phyloP scores from a whole-genome alignment of 1,140 invertebrate genomes.

The Micrasema longulum region DNA sequence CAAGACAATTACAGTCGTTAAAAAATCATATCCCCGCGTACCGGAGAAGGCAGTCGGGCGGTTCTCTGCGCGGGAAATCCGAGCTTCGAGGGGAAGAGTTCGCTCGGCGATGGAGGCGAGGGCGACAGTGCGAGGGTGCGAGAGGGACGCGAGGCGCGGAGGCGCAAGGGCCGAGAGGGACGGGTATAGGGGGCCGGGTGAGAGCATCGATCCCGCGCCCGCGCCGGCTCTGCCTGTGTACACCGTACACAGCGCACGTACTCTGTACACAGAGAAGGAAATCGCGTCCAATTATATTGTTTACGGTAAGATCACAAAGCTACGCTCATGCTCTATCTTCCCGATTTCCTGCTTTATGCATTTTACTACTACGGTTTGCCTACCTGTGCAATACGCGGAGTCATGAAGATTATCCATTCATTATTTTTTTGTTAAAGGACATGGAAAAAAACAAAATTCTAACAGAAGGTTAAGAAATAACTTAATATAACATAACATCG shows the following conservation, averaged over 20 bases:
- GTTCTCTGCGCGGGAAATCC: slow-evolving; percentile 3
- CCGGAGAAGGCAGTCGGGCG: neutral
- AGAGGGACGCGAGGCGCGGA: neutral
- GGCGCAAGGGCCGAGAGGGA: neutral
- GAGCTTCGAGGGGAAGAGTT: slow-evolving; percentile 17
- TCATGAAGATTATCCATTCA: neutral
- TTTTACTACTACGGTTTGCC: neutral
- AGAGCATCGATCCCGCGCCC: slow-evolving; percentile 38
- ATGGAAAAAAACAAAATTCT: too few relatives aligned
- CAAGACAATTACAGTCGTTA: too few relatives aligned
- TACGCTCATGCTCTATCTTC: neutral
- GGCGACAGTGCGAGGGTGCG: neutral
- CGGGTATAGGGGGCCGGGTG: neutral
- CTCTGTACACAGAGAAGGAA: neutral
- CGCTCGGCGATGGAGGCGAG: too few relatives aligned
- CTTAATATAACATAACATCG: too few relatives aligned
- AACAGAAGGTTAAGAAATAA: too few relatives aligned
- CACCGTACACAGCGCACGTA: slow-evolving; percentile 8
- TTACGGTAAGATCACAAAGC: slow-evolving; percentile 7
- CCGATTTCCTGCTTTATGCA: neutral
- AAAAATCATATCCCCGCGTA: too few relatives aligned
- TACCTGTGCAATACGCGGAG: neutral
- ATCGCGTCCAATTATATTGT: slow-evolving; percentile 36
- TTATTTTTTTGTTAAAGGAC: too few relatives aligned
- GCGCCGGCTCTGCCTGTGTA: neutral